A percentile compares a stretch with the other conserved stretches of the same genome.
phyloP scores from a whole-genome alignment of 2,888 invertebrate genomes.

The Athripsodes cinereus region DNA sequence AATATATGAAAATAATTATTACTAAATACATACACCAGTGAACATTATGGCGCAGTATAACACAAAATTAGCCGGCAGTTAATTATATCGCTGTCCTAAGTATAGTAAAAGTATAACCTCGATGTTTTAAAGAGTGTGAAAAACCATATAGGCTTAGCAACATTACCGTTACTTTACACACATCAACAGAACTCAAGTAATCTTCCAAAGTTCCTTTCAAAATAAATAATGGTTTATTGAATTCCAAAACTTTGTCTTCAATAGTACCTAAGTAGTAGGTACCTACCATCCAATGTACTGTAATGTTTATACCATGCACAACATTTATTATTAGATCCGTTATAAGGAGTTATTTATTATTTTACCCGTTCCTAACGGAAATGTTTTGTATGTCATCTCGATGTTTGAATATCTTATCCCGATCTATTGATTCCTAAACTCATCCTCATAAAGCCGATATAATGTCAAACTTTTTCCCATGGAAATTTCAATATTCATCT shows the following conservation, averaged over 20 bases:
- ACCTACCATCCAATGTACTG: too few species aligned
- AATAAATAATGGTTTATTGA: too few species aligned
- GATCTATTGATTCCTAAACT: conserved; percentile 16
- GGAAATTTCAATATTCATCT: conserved; percentile 27
- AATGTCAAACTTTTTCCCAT: conserved; percentile 23
- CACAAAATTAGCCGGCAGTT: conserved; percentile 10
- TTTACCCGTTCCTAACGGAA: conserved; percentile 12
- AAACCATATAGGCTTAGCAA: not conserved
- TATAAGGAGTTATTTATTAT: not conserved
- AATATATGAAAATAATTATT: conserved; percentile 18
- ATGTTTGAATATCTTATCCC: conserved; percentile 17
- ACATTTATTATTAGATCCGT: too few species aligned
- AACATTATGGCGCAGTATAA: conserved; percentile 12
- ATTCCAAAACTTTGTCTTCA: too few species aligned
- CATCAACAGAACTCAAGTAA: not conserved
- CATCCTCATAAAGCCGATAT: conserved; percentile 7
- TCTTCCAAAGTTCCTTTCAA: not conserved
- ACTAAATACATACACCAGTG: conserved; percentile 7
- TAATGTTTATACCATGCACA: too few species aligned
- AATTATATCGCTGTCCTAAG: conserved; percentile 12
- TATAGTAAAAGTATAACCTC: conserved; percentile 17
- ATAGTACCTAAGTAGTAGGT: too few species aligned
- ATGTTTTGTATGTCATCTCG: conserved; percentile 1
- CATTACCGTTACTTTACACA: conserved; percentile 4
- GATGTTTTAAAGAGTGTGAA: conserved; percentile 21